Evolutionary conservation across 2,113 vertebrate species (phyloP), one percentile per base, ranked within the genome.

Genomic region (Chlorodrepanis virens): DNA sequence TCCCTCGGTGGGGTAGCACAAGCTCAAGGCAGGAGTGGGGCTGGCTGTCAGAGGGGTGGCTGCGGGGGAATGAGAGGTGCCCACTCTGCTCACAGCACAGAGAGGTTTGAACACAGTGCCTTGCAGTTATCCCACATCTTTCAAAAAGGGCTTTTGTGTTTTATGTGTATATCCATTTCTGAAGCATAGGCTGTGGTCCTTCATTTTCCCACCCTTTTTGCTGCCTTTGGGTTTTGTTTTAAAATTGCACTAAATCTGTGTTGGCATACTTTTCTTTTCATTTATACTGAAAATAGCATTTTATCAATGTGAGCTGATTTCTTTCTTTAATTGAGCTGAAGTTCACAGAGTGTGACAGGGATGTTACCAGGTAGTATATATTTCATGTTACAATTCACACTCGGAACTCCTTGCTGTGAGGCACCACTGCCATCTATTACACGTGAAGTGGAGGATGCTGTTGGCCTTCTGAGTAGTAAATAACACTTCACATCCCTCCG

Each of bases 311-410:
- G 82, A 83, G 20, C 35, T 83, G 71, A 80, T 83, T 85, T 76
- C 29, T 82, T 87, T 71, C 81, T 75, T 84, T 91, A 94, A 94
- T 88, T 94, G 93, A 91, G 35, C 64, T 83, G 40, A 90, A 91
- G 76, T 74, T 90, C 71, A 44, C 29, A 14, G 50, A 50, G 25
- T 85, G 75, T 94, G 75, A 44, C 84, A 80, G 71, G 50, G 71
- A 87, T 0, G 14, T 93, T 84, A 44, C 14, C 0, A 10, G 72
- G 35, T 71, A 69, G 80, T 72, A 33, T 56, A 54, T 80, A 53
- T 91, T 87, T 93, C 61, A 54, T 14, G 14, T 74, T 83, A 57
- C 12, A 76, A 63, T 83, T 79, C 93, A 59, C 78, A 80, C 61
- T 72, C 14, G 12, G 53, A 85, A 23, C 78, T 54, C 45, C 65